phyloP scores from a whole-genome alignment of 2,888 invertebrate genomes.

The Cephus pygmeus region DNA sequence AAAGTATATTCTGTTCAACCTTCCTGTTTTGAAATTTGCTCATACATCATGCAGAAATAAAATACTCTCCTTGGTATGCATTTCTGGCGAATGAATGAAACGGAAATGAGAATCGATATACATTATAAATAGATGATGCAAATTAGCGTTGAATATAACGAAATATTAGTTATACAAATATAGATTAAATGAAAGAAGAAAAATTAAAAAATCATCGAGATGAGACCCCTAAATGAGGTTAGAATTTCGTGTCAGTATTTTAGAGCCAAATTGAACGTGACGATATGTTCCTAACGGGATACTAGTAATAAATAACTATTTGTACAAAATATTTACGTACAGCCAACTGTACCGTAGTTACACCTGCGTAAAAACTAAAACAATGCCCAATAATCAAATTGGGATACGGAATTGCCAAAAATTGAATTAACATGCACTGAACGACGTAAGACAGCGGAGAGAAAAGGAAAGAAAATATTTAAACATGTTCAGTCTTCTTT shows the following conservation, averaged over 20 bases:
- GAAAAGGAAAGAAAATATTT: background rate
- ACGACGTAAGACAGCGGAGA: background rate
- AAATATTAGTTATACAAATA: constrained; percentile 22
- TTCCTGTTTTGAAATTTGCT: background rate
- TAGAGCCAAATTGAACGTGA: constrained; percentile 19
- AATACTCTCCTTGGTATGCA: background rate
- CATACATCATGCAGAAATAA: background rate
- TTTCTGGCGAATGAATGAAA: background rate
- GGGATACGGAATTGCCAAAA: background rate
- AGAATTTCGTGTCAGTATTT: constrained; percentile 20
- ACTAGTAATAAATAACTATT: constrained; percentile 10
- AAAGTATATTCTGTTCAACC: background rate
- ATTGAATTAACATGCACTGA: background rate
- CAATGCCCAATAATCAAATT: background rate
- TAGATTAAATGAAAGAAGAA: constrained; percentile 16
- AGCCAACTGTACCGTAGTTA: background rate
- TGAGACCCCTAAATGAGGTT: background rate
- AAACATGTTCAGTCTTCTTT: background rate
- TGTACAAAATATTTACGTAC: constrained; percentile 9
- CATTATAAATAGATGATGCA: background rate
- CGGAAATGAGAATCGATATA: background rate
- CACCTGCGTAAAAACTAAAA: background rate
- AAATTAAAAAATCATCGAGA: constrained; percentile 2
- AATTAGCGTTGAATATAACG: constrained; percentile 14
- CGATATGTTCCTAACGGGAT: constrained; percentile 15